Base-by-base conservation (phyloP, 2,797 vertebrate genomes). In the Lepus townsendii region DNA sequence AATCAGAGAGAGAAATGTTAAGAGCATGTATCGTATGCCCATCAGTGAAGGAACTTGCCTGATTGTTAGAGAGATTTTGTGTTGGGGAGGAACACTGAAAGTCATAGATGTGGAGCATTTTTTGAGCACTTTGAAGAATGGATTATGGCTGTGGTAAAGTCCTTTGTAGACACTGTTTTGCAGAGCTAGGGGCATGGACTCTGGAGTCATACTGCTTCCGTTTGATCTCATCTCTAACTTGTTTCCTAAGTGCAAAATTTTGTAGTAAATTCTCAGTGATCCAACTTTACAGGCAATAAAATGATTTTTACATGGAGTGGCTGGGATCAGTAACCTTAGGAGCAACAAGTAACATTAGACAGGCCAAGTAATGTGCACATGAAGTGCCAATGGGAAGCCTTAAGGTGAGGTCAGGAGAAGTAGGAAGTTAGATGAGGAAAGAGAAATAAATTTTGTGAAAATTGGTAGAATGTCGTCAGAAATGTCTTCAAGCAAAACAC, bases 201-300 rank as follows among this genome's bases (percentile, higher is more conserved):
- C 94, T 87, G 30, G 83, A 73, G 84, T 72, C 17, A 27, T 77
- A 90, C 27, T 84, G 42, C 26, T 30, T 95, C 20, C 4, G 17
- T 93, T 93, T 93, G 77, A 66, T 92, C 71, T 66, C 79, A 85
- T 90, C 19, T 89, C 32, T 86, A 69, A 88, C 85, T 88, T 96
- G 50, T 95, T 92, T 89, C 62, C 24, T 57, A 62, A 47, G 24
- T 83, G 93, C 75, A 93, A 27, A 78, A 75, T 90, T 93, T 93
- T 50, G 50, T 91, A 76, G 77, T 76, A 84, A 77, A 32, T 87
- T 83, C 47, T 84, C 77, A 79, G 60, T 80, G 69, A 82, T 26
- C 69, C 22, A 91, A 47, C 77, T 93, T 35, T 78, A 68, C 42
- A 83, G 85, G 30, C 47, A 90, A 54, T 72, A 85, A 87, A 96